phyloP scores from a whole-genome alignment of 1,140 invertebrate species.

The Drosophila dunni region DNA sequence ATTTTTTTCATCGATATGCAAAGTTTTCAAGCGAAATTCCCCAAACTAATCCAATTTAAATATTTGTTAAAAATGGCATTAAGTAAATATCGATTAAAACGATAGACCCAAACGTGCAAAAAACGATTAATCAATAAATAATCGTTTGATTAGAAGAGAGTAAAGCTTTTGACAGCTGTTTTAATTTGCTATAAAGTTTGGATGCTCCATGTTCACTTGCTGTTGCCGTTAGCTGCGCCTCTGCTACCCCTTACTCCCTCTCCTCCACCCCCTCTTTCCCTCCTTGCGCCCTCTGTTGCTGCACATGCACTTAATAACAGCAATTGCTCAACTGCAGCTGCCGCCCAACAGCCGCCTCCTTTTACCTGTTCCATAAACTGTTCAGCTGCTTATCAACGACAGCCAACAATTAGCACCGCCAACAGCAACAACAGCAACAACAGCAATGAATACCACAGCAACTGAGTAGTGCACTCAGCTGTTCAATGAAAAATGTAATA shows the following conservation, averaged over 20 bases:
- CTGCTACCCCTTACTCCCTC: not conserved
- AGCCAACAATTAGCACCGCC: slow-evolving; percentile 50
- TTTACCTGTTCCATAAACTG: slow-evolving; percentile 12
- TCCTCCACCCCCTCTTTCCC: not conserved
- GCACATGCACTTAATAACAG: slow-evolving; percentile 40
- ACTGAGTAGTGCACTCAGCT: not conserved
- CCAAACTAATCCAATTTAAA: too few species aligned
- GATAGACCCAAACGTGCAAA: too few species aligned
- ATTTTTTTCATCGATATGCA: too few species aligned
- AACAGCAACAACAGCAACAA: slow-evolving; percentile 25
- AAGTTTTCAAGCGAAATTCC: too few species aligned
- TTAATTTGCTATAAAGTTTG: too few species aligned
- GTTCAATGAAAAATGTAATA: slow-evolving; percentile 32
- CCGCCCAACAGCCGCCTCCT: not conserved
- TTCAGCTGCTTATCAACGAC: slow-evolving; percentile 54
- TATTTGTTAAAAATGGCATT: too few species aligned
- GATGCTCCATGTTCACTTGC: not conserved
- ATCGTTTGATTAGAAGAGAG: too few species aligned
- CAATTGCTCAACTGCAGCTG: slow-evolving; percentile 16
- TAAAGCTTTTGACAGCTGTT: too few species aligned
- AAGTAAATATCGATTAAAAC: too few species aligned
- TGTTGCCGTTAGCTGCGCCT: not conserved
- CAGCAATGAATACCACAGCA: not conserved
- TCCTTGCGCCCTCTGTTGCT: not conserved
- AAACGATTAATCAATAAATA: too few species aligned